Evolutionary conservation across 2,888 invertebrate genomes (phyloP).

Genomic region (Pandemis corylana): DNA sequence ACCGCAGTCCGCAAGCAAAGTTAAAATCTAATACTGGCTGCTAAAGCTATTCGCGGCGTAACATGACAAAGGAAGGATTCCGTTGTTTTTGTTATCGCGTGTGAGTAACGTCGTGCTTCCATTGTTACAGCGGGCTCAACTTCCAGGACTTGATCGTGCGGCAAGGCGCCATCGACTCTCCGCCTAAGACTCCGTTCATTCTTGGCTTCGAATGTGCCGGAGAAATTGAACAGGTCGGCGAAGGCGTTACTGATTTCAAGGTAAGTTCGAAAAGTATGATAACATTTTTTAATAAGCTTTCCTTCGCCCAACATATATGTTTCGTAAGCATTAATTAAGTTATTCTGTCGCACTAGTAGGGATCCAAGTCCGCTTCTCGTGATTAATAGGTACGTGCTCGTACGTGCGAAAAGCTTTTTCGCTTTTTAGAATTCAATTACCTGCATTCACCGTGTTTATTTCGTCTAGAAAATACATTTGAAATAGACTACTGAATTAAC

Average conservation of each 20-base stretch:
- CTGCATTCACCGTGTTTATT: too few relatives aligned
- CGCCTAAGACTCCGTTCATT: constrained; percentile 95
- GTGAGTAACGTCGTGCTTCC: constrained; percentile 17
- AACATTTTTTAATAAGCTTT: neutral
- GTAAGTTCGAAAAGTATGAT: constrained; percentile 67
- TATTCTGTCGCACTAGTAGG: neutral
- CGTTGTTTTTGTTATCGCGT: constrained; percentile 24
- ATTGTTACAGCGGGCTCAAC: constrained; percentile 91
- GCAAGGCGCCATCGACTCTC: constrained; percentile 94
- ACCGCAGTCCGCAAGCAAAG: neutral
- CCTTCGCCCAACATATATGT: neutral
- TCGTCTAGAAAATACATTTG: too few relatives aligned
- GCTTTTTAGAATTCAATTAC: too few relatives aligned
- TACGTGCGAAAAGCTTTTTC: too few relatives aligned
- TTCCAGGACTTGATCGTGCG: constrained; percentile 96
- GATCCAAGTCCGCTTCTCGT: neutral
- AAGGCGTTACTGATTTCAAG: constrained; percentile 91
- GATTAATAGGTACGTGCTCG: too few relatives aligned
- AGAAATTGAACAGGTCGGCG: constrained; percentile 91
- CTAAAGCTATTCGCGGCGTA: neutral
- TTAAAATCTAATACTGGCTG: neutral
- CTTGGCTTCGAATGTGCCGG: constrained; percentile 96
- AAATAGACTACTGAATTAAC: too few relatives aligned
- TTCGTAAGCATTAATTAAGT: neutral
- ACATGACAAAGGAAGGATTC: constrained; percentile 15